Conservation (phyloP, 2,113 vertebrate genomes). For the Zosterops borbonicus region DNA sequence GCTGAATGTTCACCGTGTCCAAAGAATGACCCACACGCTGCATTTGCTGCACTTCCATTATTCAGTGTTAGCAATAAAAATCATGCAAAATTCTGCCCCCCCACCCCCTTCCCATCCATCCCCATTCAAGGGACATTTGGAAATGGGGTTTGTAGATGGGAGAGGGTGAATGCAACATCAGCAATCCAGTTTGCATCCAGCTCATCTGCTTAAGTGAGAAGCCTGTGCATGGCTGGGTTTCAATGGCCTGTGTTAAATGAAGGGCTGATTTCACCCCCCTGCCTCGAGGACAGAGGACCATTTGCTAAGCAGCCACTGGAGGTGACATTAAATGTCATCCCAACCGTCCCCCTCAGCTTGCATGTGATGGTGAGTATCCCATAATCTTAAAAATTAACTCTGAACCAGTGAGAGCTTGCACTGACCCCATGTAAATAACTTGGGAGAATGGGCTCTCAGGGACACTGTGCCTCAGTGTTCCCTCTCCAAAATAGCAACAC, state of each 20-base stretch:
- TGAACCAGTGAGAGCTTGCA: not conserved
- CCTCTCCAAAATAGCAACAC: not conserved
- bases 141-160: not conserved
- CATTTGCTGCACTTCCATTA: not conserved
- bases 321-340: not conserved
- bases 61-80: not conserved
- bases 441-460: not conserved
- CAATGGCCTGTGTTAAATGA: not conserved
- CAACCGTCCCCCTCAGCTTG: not conserved
- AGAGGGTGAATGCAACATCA: not conserved
- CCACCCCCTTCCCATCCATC: accelerated
- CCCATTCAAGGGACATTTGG: not conserved
- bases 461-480: not conserved
- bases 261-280: not conserved
- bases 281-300: not conserved
- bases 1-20: not conserved
- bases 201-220: not conserved
- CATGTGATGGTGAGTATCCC: not conserved
- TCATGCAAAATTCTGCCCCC: not conserved
- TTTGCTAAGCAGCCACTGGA: not conserved
- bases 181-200: not conserved
- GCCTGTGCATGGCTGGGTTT: not conserved
- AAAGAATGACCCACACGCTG: not conserved
- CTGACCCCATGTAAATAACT: not conserved
- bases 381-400: not conserved